A percentile compares a stretch with the other conserved stretches of the same genome.
Conservation (phyloP, 30 jellyfish, hydroid and myxozoan genomes). For the Aurelia sp. region DNA sequence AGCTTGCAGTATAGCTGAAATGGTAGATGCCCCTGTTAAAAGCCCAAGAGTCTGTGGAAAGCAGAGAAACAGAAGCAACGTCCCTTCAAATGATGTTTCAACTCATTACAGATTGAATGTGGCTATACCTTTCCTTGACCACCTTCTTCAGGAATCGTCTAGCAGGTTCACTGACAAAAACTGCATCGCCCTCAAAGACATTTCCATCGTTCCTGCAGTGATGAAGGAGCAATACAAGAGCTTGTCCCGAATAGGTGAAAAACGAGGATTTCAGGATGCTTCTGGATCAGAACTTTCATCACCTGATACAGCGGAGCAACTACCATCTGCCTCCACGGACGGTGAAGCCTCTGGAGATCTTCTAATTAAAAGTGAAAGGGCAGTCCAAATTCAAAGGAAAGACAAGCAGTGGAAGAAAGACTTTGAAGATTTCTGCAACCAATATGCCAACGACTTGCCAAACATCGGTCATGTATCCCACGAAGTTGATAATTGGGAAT, state of each 20-base stretch:
- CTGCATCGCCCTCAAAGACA: background rate
- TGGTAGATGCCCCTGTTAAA: no score
- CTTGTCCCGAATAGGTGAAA: background rate
- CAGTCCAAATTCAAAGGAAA: constrained; percentile 8
- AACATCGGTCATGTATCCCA: background rate
- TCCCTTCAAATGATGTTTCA: background rate
- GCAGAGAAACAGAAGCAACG: constrained; percentile 5
- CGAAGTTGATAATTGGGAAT: constrained; percentile 41
- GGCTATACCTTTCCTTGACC: constrained; percentile 14
- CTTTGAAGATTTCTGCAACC: background rate
- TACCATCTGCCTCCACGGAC: background rate
- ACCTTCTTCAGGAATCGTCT: background rate
- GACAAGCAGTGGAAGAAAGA: constrained; percentile 18
- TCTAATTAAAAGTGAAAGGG: background rate
- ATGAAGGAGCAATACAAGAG: background rate
- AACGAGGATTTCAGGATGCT: background rate
- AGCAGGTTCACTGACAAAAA: constrained; percentile 8
- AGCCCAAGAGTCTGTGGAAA: background rate
- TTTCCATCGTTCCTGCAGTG: background rate
- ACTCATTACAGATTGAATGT: constrained; percentile 4
- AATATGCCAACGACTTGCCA: constrained; percentile 33
- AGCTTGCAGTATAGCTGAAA: no score
- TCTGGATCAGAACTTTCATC: no score
- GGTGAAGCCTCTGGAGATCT: constrained; percentile 4
- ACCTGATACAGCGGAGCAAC: background rate